These are phyloP conservation scores for Cygnus atratus DNA, from an alignment of 2,113 vertebrate species.

Conservation along the genomic window DNA sequence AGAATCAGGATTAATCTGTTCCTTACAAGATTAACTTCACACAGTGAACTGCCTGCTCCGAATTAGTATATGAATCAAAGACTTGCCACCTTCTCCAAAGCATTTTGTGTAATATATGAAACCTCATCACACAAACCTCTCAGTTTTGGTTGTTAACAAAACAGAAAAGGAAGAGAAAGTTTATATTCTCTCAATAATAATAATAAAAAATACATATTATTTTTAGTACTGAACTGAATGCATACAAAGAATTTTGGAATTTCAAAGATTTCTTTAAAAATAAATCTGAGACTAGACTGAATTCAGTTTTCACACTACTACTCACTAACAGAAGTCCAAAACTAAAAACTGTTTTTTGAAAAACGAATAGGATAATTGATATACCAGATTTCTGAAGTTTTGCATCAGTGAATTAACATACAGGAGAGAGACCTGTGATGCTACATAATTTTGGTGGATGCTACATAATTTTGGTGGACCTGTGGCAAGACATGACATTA, in stretches of 20 bases:
- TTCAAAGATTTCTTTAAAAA: neutral
- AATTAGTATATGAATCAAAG: slow-evolving; percentile 48
- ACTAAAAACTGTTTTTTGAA: neutral
- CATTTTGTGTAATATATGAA: neutral
- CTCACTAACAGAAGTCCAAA: neutral
- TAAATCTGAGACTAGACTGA: neutral
- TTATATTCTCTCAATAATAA: neutral
- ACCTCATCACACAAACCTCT: neutral
- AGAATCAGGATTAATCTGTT: slow-evolving; percentile 57
- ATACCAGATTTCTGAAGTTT: neutral
- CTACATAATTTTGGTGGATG: neutral
- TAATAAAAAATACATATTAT: neutral
- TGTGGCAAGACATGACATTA: neutral
- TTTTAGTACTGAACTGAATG: neutral
- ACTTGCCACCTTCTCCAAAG: neutral
- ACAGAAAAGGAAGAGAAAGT: neutral
- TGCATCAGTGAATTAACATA: neutral
- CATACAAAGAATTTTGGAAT: neutral
- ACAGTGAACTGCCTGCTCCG: slow-evolving; percentile 2
- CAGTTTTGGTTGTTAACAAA: neutral
- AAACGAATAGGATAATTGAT: neutral
- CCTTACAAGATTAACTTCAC: slow-evolving; percentile 59
- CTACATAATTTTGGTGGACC: neutral
- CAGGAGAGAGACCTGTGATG: neutral
- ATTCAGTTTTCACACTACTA: neutral